phyloP scores from a whole-genome alignment of 1,140 invertebrate species.

The Saxidomus purpurata region DNA sequence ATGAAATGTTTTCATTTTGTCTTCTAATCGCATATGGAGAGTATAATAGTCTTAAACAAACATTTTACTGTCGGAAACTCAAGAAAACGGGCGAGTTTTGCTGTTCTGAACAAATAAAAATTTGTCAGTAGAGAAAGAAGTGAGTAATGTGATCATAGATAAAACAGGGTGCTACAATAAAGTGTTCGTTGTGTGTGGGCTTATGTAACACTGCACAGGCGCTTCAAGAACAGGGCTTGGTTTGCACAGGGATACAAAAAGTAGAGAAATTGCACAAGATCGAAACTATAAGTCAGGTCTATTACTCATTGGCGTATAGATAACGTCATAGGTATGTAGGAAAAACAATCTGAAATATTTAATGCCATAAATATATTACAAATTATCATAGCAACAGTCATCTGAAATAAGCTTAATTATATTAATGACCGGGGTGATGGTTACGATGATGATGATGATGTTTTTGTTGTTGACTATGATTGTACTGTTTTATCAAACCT shows the following conservation, averaged over 20 bases:
- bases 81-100: slow-evolving; percentile 37
- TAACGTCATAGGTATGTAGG: neutral
- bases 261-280: neutral
- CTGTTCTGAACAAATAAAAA: slow-evolving; percentile 57
- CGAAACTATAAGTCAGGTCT: neutral
- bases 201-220: slow-evolving; percentile 43
- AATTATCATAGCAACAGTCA: no score
- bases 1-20: slow-evolving; percentile 57
- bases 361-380: no score
- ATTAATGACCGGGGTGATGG: no score
- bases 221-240: neutral
- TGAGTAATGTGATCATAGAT: slow-evolving; percentile 46
- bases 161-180: slow-evolving; percentile 25
- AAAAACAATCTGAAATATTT: no score
- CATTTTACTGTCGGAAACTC: slow-evolving; percentile 58
- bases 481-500: no score
- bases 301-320: neutral
- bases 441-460: no score
- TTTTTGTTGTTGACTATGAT: no score
- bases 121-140: slow-evolving; percentile 37
- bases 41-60: slow-evolving; percentile 58
- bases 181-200: slow-evolving; percentile 40
- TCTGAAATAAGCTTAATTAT: no score
- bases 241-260: slow-evolving; percentile 1
- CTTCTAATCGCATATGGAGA: slow-evolving; percentile 48